Evolutionary conservation across 2,113 vertebrate genomes (phyloP), one percentile per base, ranked within the genome.

Genomic region (Halichoeres trimaculatus): DNA sequence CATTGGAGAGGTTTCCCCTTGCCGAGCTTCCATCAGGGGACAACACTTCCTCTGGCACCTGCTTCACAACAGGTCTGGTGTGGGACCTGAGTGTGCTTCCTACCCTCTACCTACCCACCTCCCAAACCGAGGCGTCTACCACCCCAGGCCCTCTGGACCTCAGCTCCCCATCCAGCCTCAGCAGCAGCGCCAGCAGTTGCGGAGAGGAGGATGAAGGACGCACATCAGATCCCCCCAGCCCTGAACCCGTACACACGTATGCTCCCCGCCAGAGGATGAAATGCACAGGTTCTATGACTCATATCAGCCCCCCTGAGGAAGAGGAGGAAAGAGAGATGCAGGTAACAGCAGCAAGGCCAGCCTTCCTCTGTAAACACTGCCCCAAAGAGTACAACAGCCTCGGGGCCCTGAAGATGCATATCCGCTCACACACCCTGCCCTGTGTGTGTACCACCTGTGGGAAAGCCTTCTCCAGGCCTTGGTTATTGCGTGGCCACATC

Each of bases 381-480:
- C 95, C 95, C 79, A 97, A 97, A 92, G 96, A 98, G 65, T 98
- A 98, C 41, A 93, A 96, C 87, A 98, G 97, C 90, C 88, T 98
- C 74, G 96, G 97, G 2, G 96, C 97, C 52, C 95, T 98, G 80
- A 98, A 98, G 94, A 98, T 97, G 96, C 96, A 98, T 91, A 97
- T 98, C 90, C 95, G 96, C 64, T 97, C 96, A 78, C 96, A 98
- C 93, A 97, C 97, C 0, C 93, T 98, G 87, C 96, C 96, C 61
- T 98, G 97, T 0, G 96, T 98, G 64, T 98, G 97, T 22, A 94
- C 94, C 75, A 97, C 96, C 88, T 98, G 96, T 2, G 97, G 97
- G 68, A 98, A 98, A 87, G 96, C 97, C 19, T 98, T 98, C 92
- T 98, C 96, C 87, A 91, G 97, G 73, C 96, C 96, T 19, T 98